Conservation (phyloP, 1,140 invertebrate species). For the Nasonia longicornis region DNA sequence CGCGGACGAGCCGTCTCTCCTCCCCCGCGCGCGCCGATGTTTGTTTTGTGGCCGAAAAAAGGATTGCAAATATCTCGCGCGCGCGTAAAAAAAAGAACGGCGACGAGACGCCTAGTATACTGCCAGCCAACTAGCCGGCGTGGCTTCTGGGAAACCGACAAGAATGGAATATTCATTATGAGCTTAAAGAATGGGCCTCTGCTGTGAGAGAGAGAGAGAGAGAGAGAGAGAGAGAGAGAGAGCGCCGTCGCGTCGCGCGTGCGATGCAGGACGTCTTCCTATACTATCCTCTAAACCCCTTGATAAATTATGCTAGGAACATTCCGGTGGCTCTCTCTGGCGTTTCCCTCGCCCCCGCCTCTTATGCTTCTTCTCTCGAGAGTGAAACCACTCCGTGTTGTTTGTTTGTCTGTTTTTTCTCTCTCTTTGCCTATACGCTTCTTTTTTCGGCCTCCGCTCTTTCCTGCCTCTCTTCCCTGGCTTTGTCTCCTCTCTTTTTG, state of each 20-base stretch:
- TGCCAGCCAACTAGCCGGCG: neutral
- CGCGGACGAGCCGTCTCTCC: neutral
- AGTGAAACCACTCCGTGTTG: constrained; percentile 15
- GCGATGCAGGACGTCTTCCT: constrained; percentile 55
- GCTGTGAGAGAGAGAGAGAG: neutral
- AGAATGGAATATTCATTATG: constrained; percentile 59
- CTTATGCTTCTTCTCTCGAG: constrained; percentile 15
- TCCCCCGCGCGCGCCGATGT: neutral
- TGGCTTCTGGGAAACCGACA: constrained; percentile 37
- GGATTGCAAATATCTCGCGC: constrained; percentile 4
- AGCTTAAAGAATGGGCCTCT: constrained; percentile 46
- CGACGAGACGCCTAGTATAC: no score
- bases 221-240: neutral
- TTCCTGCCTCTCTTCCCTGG: neutral
- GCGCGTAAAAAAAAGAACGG: neutral
- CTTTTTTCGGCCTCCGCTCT: constrained; percentile 19
- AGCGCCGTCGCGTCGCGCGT: constrained; percentile 51
- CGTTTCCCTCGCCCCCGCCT: constrained; percentile 40
- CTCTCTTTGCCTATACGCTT: constrained; percentile 33
- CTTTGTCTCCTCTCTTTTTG: neutral
- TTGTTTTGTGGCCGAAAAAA: constrained; percentile 2
- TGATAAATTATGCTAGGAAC: constrained; percentile 59
- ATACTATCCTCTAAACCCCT: constrained; percentile 51
- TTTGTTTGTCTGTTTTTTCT: neutral
- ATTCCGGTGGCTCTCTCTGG: constrained; percentile 51